A percentile compares a stretch with the other conserved stretches of the same genome.
Evolutionary conservation across 2,797 vertebrate species (phyloP).

Genomic region (Strix occidentalis): DNA sequence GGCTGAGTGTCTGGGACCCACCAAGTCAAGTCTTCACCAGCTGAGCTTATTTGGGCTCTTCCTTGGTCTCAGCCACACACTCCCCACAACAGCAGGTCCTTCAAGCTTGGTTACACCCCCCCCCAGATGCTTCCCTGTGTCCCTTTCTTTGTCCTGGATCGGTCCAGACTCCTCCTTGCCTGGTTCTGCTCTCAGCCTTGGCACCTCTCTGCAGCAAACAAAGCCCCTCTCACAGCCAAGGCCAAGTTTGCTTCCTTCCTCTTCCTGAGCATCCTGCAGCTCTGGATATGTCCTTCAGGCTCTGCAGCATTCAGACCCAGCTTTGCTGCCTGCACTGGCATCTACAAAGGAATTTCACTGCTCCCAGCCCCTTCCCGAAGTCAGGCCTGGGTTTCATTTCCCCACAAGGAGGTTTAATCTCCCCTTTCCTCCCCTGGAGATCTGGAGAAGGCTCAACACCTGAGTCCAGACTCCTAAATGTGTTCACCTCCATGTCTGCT

Average conservation of each 20-base stretch:
- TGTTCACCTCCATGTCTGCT: neutral
- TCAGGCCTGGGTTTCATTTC: neutral
- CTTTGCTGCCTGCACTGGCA: neutral
- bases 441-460: neutral
- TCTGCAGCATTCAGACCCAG: neutral
- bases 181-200: neutral
- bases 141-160: neutral
- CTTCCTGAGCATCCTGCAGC: neutral
- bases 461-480: neutral
- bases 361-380: neutral
- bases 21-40: neutral
- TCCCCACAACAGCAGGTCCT: neutral
- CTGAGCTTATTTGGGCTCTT: neutral
- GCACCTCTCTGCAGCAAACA: neutral
- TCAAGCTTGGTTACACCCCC: neutral
- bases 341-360: neutral
- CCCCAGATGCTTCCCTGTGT: rapidly evolving
- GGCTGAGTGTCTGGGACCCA: neutral
- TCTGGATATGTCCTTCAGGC: neutral
- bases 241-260: neutral
- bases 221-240: neutral
- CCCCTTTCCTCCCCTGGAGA: neutral
- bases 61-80: neutral
- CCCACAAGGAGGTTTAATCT: neutral
- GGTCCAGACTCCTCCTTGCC: neutral